Evolutionary conservation across 2,888 invertebrate genomes (phyloP), one percentile per base, ranked within the genome.

Genomic region (Tetramorium bicarinatum): DNA sequence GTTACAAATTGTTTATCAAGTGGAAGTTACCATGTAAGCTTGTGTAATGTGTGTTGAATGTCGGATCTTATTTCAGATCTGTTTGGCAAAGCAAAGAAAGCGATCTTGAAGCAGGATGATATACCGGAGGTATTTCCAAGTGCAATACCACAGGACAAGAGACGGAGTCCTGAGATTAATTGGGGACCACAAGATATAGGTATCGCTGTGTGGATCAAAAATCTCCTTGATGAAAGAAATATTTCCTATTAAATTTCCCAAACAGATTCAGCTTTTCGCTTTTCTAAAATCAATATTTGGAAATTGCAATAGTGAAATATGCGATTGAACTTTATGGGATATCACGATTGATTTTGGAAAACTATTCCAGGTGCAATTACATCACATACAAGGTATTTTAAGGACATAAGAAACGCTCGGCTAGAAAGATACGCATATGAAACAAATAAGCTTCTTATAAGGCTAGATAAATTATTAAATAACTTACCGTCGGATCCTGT

Each of bases 361-460:
- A 77, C 80, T 75, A 69, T 90, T 89, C 52, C 83, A 95, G 96
- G 98, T 87, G 95, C 95, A 62, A 96, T 95, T 3, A 95, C 96
- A 69, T 96, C 96, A 85, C 97, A 98, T 90, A 97, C 97, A 8
- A 97, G 97, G 67, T 97, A 97, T 93, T 98, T 98, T 93, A 98
- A 97, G 93, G 96, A 96, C 18, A 92, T 95, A 82, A 95, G 97
- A 87, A 97, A 96, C 92, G 95, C 96, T 1, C 96, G 97, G 83
- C 95, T 99, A 84, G 99, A 99, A 95, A 96, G 98, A 91, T 98
- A 98, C 93, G 98, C 99, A 0, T 97, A 98, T 13, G 99, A 99
- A 95, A 99, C 99, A 1, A 99, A 99, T 95, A 99, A 99, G 95
- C 95, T 99, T 81, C 96, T 99, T 72, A 99, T 99, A 93, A 96